Evolutionary conservation across 2,888 invertebrate species (phyloP), one percentile per base, ranked within the genome.

Genomic region (Neoascia interrupta): DNA sequence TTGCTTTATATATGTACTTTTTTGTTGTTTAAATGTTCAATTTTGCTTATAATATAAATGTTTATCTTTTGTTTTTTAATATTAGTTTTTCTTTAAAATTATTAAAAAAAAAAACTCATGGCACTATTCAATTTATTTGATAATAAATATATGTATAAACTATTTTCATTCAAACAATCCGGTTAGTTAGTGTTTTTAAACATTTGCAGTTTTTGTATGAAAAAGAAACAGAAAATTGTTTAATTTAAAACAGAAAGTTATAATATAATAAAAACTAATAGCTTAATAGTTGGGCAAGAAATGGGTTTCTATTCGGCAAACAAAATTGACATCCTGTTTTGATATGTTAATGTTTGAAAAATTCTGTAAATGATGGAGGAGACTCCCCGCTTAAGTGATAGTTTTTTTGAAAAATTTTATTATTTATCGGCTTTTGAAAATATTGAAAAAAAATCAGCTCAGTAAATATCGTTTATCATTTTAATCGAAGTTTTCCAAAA

Each of bases 1-100:
- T 85, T 85, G 85, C 85, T 85, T 82, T 81, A 82, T 84, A 83
- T 82, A 81, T 82, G 81, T 83, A 82, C 75, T 80, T 43, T 69
- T 60, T 58, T 70, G 37, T 63, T 64, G 31, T 49, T 54, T 60
- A 41, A 39, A 39, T 66, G 41, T 74, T 39, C 73, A 56, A 79
- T 73, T 74, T 73, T 41, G 18, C 72, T 58, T 69, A 37, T 41
- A 56, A 53, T 49, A 66, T 53, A 43, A 54, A 61, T 70, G 53
- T 64, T 58, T 70, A 41, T 23, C 41, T 69, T 56, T 53, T 68
- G 26, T 64, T 36, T 36, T 41, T 43, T 51, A n/a, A n/a, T n/a
- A n/a, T n/a, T n/a, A 13, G 3, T 18, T 45, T 16, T 70, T 39
- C 2, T 68, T 58, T 47, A 23, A 36, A 54, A 69, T 61, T 58